Evolutionary conservation across 1,140 invertebrate genomes (phyloP), one percentile per base, ranked within the genome.

Genomic region (Drosophila novamexicana): DNA sequence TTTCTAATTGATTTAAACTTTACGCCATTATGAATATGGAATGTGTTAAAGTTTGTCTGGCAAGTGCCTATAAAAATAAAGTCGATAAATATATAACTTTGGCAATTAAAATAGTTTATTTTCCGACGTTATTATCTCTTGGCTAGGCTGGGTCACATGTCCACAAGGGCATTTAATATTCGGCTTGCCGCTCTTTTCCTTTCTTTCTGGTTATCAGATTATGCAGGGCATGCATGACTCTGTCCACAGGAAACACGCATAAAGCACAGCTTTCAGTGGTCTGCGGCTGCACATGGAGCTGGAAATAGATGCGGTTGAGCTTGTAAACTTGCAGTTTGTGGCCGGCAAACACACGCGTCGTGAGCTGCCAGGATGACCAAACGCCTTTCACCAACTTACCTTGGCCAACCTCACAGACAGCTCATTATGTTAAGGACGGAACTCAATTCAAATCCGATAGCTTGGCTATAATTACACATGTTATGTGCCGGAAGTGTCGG

Each of bases 1-100:
- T 64, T 75, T 71, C 77, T 78, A 85, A 85, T 85, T 85, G 78
- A 85, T 61, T 85, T 65, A 29, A 71, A 72, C 66, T 67, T 77
- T 42, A 44, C 16, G 40, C 16, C 57, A 66, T 84, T 80, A 69
- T 83, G 80, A 69, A 62, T 84, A 79, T 40, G 44, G 42, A 42
- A 53, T 69, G 34, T 22, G 47, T 39, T 5, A 45, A 79, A 84
- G 32, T 84, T 84, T 79, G 16, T 37, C 22, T 10, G 9, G 32
- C 50, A 14, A 63, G 54, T 47, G 54, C 42, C 22, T 54, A 37
- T 5, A 14, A 8, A 40, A 40, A 50, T n/a, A 18, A 16, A 56
- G 14, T 56, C n/a, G 8, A 56, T 39, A 36, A 56, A 14, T 56
- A 9, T 10, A 18, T 56, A 39, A 52, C 32, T 36, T 16, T 1